phyloP scores from a whole-genome alignment of 2,797 vertebrate genomes.

The Sarcophilus harrisii region DNA sequence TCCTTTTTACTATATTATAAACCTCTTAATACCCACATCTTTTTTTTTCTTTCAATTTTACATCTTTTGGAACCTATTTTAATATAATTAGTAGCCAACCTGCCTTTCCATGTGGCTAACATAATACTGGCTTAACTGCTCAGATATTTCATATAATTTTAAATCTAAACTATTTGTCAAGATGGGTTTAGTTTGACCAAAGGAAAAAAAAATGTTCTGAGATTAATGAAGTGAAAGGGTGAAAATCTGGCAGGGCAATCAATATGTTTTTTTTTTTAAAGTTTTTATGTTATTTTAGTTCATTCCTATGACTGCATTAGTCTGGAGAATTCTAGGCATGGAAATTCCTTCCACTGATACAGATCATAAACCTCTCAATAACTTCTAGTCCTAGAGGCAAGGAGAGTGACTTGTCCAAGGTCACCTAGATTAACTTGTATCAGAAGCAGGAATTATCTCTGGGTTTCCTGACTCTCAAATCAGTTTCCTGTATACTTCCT shows the following conservation, averaged over 20 bases:
- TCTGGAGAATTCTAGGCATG: background rate
- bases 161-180: background rate
- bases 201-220: background rate
- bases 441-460: background rate
- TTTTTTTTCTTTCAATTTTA: background rate
- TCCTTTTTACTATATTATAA: background rate
- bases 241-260: background rate
- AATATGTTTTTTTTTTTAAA: background rate
- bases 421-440: background rate
- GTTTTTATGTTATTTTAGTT: background rate
- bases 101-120: background rate
- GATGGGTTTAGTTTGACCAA: background rate
- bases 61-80: background rate
- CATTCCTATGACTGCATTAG: background rate
- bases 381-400: background rate
- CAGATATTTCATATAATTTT: background rate
- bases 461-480: background rate
- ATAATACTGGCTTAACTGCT: background rate
- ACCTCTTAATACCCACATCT: background rate
- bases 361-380: background rate
- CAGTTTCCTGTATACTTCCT: background rate
- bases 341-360: background rate
- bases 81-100: background rate
- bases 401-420: background rate
- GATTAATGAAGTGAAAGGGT: background rate